phyloP scores from a whole-genome alignment of 2,113 vertebrate species.

The Casuarius casuarius region DNA sequence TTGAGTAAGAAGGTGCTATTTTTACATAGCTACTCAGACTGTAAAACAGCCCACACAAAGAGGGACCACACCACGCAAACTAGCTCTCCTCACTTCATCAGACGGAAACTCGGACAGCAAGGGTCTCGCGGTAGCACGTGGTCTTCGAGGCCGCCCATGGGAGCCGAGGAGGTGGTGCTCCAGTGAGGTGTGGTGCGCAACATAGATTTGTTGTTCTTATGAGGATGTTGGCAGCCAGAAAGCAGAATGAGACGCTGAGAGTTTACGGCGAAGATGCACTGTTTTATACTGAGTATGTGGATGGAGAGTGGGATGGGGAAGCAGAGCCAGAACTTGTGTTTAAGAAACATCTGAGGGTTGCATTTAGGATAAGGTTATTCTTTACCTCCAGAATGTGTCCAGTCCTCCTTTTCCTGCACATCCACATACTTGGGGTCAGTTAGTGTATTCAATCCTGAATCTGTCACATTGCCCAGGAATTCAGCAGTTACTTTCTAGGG shows the following conservation, averaged over 20 bases:
- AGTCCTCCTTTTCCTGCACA: background rate
- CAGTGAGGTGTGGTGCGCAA: background rate
- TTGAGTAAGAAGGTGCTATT: background rate
- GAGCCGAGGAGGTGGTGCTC: background rate
- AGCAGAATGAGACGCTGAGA: background rate
- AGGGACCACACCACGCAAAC: background rate
- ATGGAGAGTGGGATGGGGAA: fast-evolving
- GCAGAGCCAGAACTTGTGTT: background rate
- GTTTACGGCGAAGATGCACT: background rate
- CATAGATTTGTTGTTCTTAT: background rate
- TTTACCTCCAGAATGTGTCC: background rate
- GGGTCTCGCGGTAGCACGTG: background rate
- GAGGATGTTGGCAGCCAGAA: background rate
- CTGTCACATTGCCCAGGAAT: fast-evolving
- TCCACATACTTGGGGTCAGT: background rate
- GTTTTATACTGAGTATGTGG: background rate
- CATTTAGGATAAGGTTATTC: fast-evolving
- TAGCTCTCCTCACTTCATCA: background rate
- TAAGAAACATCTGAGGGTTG: background rate
- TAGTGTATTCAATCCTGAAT: no score
- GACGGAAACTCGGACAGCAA: background rate
- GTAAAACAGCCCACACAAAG: background rate
- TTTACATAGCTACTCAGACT: background rate
- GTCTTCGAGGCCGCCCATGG: background rate
- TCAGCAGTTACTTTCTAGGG: background rate